These are phyloP conservation scores for Drosophila nebulosa DNA, from an alignment of 1,140 invertebrate species.

Conservation along the genomic window DNA sequence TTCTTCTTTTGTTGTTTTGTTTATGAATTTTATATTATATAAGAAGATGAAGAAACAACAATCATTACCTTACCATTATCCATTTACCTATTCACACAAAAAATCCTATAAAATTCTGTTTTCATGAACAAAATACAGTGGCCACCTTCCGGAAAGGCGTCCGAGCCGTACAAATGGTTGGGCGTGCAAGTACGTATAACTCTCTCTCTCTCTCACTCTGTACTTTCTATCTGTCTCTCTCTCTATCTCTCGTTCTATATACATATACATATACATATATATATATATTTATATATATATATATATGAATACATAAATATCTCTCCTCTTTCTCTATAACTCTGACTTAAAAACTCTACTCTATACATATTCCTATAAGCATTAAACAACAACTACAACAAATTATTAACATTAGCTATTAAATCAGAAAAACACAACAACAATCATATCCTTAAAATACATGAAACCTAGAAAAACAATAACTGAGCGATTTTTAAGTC, in stretches of 20 bases:
- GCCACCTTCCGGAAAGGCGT: constrained; percentile 99
- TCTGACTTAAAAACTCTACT: constrained; percentile 35
- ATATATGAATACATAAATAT: constrained; percentile 28
- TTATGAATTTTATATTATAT: constrained; percentile 50
- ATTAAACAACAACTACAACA: constrained; percentile 50
- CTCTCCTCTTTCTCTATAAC: constrained; percentile 31
- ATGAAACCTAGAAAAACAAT: constrained; percentile 13
- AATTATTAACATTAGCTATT: constrained; percentile 10
- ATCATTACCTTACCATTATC: constrained; percentile 72
- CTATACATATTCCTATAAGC: constrained; percentile 47
- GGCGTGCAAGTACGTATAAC: constrained; percentile 97
- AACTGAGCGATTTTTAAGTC: constrained; percentile 3
- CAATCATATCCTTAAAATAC: constrained; percentile 5
- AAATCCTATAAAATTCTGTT: constrained; percentile 80
- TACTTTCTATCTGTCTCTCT: constrained; percentile 49
- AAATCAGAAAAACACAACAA: constrained; percentile 10
- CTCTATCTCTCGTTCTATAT: constrained; percentile 47
- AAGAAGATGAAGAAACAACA: constrained; percentile 49
- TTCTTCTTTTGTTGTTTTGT: constrained; percentile 22
- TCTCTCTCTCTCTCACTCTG: constrained; percentile 56
- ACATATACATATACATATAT: constrained; percentile 22
- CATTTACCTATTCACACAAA: constrained; percentile 80
- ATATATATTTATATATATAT: constrained; percentile 37
- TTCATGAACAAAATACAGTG: constrained; percentile 87
- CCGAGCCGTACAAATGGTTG: constrained; percentile 98